phyloP scores from a whole-genome alignment of 1,140 invertebrate genomes.

The Trigoniulus corallinus region DNA sequence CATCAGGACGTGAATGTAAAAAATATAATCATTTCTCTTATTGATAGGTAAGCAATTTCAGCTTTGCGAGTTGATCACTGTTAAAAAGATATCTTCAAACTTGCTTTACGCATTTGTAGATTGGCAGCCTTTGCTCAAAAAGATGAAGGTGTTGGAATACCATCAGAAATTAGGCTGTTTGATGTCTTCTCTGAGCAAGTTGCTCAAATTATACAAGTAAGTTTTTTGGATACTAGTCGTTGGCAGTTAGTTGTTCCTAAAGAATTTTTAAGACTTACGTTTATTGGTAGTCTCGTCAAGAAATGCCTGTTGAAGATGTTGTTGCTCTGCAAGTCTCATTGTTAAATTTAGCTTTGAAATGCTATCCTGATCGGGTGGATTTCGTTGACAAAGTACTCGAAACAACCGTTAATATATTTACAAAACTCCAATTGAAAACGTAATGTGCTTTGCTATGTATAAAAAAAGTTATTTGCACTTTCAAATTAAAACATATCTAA shows the following conservation, averaged over 20 bases:
- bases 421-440: constrained; percentile 57
- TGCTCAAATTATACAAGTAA: constrained; percentile 78
- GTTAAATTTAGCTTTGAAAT: constrained; percentile 86
- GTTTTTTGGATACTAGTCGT: not conserved
- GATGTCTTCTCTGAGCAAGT: constrained; percentile 98
- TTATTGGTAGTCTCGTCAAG: constrained; percentile 67
- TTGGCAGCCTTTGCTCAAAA: constrained; percentile 39
- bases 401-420: constrained; percentile 68
- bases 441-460: constrained; percentile 18
- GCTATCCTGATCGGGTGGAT: constrained; percentile 83
- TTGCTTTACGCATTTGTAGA: constrained; percentile 22
- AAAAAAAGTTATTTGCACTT: no score
- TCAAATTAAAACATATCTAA: not conserved
- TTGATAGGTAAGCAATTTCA: constrained; percentile 52
- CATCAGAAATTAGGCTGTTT: constrained; percentile 81
- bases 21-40: constrained; percentile 92
- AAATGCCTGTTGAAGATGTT: constrained; percentile 92
- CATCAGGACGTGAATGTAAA: constrained; percentile 93
- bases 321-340: constrained; percentile 88
- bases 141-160: constrained; percentile 50
- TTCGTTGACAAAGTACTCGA: constrained; percentile 91
- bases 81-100: constrained; percentile 9
- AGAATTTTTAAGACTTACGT: not conserved
- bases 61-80: not conserved
- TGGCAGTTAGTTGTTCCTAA: not conserved